These are phyloP conservation scores for Athene noctua DNA, from an alignment of 2,113 vertebrate species.

Conservation along the genomic window DNA sequence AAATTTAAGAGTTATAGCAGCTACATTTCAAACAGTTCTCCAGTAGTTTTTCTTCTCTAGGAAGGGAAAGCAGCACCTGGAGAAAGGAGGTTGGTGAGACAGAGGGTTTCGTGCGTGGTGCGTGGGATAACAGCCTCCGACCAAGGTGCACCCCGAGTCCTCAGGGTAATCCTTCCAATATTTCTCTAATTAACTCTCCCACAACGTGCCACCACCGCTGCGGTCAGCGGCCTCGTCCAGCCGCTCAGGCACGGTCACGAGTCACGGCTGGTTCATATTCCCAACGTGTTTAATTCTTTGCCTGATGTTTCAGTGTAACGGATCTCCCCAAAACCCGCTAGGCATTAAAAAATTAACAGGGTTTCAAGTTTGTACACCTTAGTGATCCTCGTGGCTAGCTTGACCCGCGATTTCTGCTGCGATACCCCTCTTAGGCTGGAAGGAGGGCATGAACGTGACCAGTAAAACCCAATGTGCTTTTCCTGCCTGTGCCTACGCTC, in stretches of 20 bases:
- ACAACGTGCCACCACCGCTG: background rate
- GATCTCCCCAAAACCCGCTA: background rate
- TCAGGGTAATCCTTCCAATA: background rate
- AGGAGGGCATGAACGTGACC: background rate
- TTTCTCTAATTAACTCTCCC: background rate
- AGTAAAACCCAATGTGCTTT: accelerated
- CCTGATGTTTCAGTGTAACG: background rate
- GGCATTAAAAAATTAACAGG: background rate
- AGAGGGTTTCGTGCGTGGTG: background rate
- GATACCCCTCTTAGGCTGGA: background rate
- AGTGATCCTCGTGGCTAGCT: background rate
- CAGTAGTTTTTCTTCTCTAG: background rate
- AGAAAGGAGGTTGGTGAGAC: background rate
- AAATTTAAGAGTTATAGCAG: constrained; percentile 23
- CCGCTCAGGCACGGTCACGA: accelerated
- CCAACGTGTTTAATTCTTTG: background rate
- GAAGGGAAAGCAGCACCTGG: background rate
- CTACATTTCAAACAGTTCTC: background rate
- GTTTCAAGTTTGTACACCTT: background rate
- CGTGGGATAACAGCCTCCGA: background rate
- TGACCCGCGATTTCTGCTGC: background rate
- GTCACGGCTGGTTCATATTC: accelerated
- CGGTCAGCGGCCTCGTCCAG: background rate
- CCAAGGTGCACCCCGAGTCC: background rate
- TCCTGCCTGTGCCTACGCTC: background rate